Conservation (phyloP, 23 tunicate genomes). For the Corella eumyota region DNA sequence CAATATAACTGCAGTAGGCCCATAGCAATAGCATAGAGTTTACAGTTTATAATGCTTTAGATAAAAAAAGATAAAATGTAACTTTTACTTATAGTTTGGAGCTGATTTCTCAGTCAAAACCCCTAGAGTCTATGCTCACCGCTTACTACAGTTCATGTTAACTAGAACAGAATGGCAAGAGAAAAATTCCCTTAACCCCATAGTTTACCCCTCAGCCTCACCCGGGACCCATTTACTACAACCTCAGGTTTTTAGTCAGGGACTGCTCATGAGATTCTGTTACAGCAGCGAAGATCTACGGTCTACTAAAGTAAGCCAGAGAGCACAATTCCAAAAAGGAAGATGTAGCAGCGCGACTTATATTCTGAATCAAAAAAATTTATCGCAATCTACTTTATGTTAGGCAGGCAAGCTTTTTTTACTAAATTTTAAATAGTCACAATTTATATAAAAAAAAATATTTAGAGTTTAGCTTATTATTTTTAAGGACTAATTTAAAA, state of each 20-base stretch:
- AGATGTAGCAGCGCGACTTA: slow-evolving; percentile 2
- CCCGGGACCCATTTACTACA: slow-evolving; percentile 4
- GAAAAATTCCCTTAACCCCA: slow-evolving; percentile 3
- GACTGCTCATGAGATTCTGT: slow-evolving; percentile 17
- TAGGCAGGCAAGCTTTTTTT: too few relatives aligned
- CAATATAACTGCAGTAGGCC: too few relatives aligned
- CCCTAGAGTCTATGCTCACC: slow-evolving; percentile 78
- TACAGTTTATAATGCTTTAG: too few relatives aligned
- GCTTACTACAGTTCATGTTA: slow-evolving; percentile 43
- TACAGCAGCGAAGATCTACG: slow-evolving; percentile 42
- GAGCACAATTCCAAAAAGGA: neutral
- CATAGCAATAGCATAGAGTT: too few relatives aligned
- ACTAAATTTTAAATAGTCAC: too few relatives aligned
- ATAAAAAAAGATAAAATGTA: too few relatives aligned
- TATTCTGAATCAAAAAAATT: too few relatives aligned
- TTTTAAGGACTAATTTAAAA: too few relatives aligned
- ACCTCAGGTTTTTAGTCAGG: neutral
- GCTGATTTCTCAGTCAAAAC: slow-evolving; percentile 87
- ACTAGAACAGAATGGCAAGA: slow-evolving; percentile 3
- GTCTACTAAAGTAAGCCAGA: neutral
- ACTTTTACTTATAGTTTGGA: slow-evolving; percentile 43
- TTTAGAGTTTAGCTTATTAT: too few relatives aligned
- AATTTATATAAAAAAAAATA: too few relatives aligned
- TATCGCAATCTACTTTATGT: too few relatives aligned
- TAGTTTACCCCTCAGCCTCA: neutral